Evolutionary conservation across 2,797 vertebrate species (phyloP).

Genomic region (Silurus lanzhouensis): DNA sequence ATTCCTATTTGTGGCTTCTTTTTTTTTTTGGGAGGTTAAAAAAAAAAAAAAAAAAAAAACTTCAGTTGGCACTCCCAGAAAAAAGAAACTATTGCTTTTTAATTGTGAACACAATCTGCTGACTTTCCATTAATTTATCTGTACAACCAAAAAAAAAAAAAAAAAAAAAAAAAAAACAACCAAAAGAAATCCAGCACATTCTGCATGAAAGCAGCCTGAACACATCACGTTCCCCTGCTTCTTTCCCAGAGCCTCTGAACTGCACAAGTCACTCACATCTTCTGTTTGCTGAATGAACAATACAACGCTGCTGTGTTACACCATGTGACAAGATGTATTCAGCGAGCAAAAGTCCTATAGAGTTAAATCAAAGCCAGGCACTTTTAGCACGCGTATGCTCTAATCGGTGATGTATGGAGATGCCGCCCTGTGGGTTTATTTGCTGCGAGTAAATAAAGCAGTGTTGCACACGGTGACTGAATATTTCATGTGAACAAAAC

Average conservation of each 20-base stretch:
- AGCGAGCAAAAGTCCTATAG: background rate
- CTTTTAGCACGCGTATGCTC: background rate
- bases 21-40: background rate
- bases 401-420: slow-evolving; percentile 35
- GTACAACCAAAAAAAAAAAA: background rate
- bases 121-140: background rate
- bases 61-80: too few species aligned
- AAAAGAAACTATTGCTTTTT: background rate
- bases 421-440: slow-evolving; percentile 10
- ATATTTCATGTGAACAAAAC: slow-evolving; percentile 48
- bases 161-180: background rate
- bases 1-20: too few species aligned
- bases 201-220: background rate
- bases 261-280: background rate
- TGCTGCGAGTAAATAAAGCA: slow-evolving; percentile 1
- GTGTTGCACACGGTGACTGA: slow-evolving; percentile 3
- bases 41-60: background rate
- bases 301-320: background rate
- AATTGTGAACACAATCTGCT: background rate
- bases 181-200: background rate
- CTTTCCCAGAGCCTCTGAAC: background rate
- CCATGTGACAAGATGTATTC: background rate
- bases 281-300: background rate
- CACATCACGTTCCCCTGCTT: background rate
- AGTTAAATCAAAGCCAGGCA: slow-evolving; percentile 29